These are phyloP conservation scores for Lysandra bellargus DNA, from an alignment of 2,888 invertebrate genomes.

Conservation along the genomic window DNA sequence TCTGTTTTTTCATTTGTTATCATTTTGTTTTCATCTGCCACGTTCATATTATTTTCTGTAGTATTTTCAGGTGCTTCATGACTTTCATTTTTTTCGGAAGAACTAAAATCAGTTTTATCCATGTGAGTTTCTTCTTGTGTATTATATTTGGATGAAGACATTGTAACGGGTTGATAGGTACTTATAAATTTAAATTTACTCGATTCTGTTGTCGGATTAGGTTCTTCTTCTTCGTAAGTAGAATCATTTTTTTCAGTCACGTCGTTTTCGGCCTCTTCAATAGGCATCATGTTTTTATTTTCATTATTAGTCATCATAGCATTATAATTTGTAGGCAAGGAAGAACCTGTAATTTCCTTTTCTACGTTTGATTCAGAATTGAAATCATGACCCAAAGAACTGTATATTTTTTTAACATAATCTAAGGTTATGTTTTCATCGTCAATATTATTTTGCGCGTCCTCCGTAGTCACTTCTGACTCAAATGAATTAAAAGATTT, in stretches of 20 bases:
- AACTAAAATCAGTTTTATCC: background rate
- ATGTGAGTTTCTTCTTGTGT: slow-evolving; percentile 36
- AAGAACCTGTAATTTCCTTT: slow-evolving; percentile 22
- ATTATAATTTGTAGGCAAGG: background rate
- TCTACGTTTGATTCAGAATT: slow-evolving; percentile 37
- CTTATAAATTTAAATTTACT: slow-evolving; percentile 32
- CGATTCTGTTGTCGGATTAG: slow-evolving; percentile 21
- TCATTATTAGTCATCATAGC: slow-evolving; percentile 1
- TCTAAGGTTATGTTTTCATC: slow-evolving; percentile 49
- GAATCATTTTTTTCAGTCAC: slow-evolving; percentile 5
- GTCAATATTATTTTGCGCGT: slow-evolving; percentile 37
- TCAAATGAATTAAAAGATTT: slow-evolving; percentile 50
- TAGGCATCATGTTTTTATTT: slow-evolving; percentile 1
- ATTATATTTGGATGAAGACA: slow-evolving; percentile 32
- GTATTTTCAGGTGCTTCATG: background rate
- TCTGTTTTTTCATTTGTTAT: slow-evolving; percentile 46
- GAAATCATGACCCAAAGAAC: background rate
- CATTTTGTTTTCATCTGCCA: slow-evolving; percentile 49
- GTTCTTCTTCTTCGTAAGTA: background rate
- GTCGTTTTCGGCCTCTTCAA: background rate
- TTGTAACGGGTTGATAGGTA: slow-evolving; percentile 27
- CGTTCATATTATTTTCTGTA: background rate
- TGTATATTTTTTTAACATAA: slow-evolving; percentile 41
- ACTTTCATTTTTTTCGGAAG: slow-evolving; percentile 45
- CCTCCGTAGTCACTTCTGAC: slow-evolving; percentile 47